A percentile compares a stretch with the other conserved stretches of the same genome.
phyloP scores from a whole-genome alignment of 2,797 vertebrate species.

The Clarias pachynema region DNA sequence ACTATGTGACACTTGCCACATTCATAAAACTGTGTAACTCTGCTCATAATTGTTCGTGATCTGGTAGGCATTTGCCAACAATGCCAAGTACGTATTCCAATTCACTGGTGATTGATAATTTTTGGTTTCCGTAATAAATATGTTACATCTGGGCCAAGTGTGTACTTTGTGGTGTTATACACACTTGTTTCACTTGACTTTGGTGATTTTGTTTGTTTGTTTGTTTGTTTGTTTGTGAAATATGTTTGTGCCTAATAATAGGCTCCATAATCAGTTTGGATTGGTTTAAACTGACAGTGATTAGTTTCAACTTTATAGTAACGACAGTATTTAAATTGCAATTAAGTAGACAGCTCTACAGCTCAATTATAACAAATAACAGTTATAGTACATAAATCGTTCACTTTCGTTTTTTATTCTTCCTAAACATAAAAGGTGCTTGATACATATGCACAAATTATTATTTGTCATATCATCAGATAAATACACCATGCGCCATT shows the following conservation, averaged over 20 bases:
- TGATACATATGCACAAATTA: background rate
- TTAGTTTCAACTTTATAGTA: background rate
- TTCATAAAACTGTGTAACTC: background rate
- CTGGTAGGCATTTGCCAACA: background rate
- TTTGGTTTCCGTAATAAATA: background rate
- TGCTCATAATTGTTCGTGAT: background rate
- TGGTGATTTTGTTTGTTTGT: background rate
- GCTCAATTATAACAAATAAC: background rate
- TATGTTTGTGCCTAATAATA: background rate
- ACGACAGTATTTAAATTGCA: background rate
- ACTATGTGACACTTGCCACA: background rate
- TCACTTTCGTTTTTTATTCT: background rate
- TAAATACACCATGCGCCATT: background rate
- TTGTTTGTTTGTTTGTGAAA: background rate
- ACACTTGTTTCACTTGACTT: background rate
- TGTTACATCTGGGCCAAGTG: background rate
- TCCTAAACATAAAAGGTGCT: background rate
- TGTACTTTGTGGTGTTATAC: background rate
- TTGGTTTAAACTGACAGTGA: background rate
- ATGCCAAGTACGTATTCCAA: background rate
- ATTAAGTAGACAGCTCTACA: background rate
- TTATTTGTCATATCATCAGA: background rate
- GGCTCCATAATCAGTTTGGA: background rate
- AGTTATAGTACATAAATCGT: background rate
- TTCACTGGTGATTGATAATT: background rate